Evolutionary conservation across 23 tunicate genomes (phyloP).

Genomic region (Botrylloides violaceus): DNA sequence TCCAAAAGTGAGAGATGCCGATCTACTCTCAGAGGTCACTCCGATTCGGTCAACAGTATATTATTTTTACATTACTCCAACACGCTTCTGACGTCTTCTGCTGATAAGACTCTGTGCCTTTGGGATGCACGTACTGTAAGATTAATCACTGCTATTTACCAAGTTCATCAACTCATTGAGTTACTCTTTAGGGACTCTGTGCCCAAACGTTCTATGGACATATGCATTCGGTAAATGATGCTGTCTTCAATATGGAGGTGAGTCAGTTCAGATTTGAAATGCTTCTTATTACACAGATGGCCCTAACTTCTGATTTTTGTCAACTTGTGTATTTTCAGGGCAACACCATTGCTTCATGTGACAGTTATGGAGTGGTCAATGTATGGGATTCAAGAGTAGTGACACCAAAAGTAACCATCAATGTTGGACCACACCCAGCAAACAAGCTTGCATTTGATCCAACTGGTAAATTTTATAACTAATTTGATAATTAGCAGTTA

Average conservation of each 20-base stretch:
- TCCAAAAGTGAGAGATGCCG: constrained; percentile 62
- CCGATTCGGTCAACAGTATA: constrained; percentile 85
- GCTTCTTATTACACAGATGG: not conserved
- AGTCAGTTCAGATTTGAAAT: not conserved
- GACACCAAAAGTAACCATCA: constrained; percentile 40
- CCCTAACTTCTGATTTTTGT: constrained; percentile 1
- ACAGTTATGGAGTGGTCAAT: constrained; percentile 90
- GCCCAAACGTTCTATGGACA: constrained; percentile 96
- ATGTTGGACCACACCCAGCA: constrained; percentile 91
- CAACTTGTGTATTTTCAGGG: constrained; percentile 43
- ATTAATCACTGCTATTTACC: not conserved
- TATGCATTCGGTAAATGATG: constrained; percentile 83
- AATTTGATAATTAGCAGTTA: not conserved
- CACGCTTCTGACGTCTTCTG: constrained; percentile 74
- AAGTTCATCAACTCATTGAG: not conserved
- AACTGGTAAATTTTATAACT: constrained; percentile 34
- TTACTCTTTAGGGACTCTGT: constrained; percentile 69
- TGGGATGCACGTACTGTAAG: constrained; percentile 97
- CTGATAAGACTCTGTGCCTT: constrained; percentile 81
- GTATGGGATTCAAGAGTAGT: constrained; percentile 81
- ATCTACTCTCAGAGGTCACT: constrained; percentile 81
- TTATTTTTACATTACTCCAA: constrained; percentile 65
- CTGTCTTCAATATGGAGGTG: constrained; percentile 73
- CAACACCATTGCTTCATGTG: constrained; percentile 91
- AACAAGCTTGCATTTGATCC: constrained; percentile 80